phyloP scores from a whole-genome alignment of 2,797 vertebrate species.

The Thamnophis elegans region DNA sequence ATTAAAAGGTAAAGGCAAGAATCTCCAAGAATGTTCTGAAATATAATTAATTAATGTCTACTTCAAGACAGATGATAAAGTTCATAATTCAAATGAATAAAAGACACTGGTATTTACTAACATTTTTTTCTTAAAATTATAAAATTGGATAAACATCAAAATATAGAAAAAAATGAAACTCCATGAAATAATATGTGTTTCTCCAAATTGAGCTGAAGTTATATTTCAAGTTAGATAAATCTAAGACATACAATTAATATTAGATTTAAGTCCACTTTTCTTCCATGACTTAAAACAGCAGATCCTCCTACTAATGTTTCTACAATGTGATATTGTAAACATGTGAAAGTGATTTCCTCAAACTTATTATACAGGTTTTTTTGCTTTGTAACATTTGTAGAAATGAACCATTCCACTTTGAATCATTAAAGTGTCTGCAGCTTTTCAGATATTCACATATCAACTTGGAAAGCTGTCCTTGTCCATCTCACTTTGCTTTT shows the following conservation, averaged over 20 bases:
- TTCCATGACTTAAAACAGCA: not conserved
- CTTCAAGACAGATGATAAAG: constrained; percentile 8
- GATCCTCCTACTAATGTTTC: not conserved
- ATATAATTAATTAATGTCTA: constrained; percentile 27
- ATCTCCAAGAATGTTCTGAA: not conserved
- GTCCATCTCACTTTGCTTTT: not conserved
- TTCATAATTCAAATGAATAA: constrained; percentile 4
- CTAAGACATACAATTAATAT: not conserved
- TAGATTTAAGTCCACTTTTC: not conserved
- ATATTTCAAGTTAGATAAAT: not conserved
- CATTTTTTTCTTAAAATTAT: not conserved
- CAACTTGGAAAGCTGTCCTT: not conserved
- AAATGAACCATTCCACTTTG: not conserved
- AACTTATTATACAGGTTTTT: not conserved
- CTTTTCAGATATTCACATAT: not conserved
- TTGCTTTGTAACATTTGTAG: not conserved
- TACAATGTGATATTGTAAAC: not conserved
- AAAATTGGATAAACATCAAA: constrained; percentile 17
- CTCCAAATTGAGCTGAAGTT: not conserved
- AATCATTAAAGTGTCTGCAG: not conserved
- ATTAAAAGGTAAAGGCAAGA: constrained; percentile 44
- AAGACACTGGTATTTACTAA: not conserved
- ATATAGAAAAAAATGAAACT: not conserved
- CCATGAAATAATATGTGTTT: not conserved
- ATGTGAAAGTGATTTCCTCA: not conserved